Evolutionary conservation across 2,797 vertebrate species (phyloP), one percentile per base, ranked within the genome.

Genomic region (Glyptemys insculpta): DNA sequence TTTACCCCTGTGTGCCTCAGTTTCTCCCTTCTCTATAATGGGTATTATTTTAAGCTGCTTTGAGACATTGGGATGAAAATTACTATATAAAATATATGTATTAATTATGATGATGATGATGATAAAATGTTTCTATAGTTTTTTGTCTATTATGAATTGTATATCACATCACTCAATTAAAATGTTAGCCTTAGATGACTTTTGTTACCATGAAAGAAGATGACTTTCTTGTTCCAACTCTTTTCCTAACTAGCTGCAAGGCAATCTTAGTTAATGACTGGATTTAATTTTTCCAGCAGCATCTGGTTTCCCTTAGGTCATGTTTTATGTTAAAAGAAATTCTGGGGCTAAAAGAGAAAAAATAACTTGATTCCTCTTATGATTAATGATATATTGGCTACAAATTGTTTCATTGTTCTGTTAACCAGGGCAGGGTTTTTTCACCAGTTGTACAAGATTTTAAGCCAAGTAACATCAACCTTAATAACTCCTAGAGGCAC

Each of bases 221-320:
- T 3, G 47, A 57, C 31, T 92, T 93, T 88, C 2, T 49, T 84
- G 9, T 96, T 86, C 50, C 14, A 90, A 79, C 41, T 31, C 4
- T 79, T 96, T 93, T 56, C 37, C 49, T 86, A 83, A 74, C 6
- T 85, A 79, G 37, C 79, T 68, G 76, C 54, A 52, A 79, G 78
- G 23, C 89, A 96, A 49, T 94, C 74, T 5, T 91, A 94, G 82
- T 31, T 23, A 79, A 89, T 54, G 79, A 21, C 2, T 82, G 9
- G 52, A 85, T 91, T 95, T 91, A 62, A 92, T 96, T 97, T 89
- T 19, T 83, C 83, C 49, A 87, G 7, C 5, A 87, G 50, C 47
- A 52, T n/a, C 5, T 91, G 87, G 29, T 89, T 50, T 56, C 56
- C 23, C 91, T 94, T 97, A 37, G 85, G 81, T 89, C 89, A 72